These are phyloP conservation scores for Centrocercus urophasianus DNA, from an alignment of 2,113 vertebrate species.

Conservation along the genomic window DNA sequence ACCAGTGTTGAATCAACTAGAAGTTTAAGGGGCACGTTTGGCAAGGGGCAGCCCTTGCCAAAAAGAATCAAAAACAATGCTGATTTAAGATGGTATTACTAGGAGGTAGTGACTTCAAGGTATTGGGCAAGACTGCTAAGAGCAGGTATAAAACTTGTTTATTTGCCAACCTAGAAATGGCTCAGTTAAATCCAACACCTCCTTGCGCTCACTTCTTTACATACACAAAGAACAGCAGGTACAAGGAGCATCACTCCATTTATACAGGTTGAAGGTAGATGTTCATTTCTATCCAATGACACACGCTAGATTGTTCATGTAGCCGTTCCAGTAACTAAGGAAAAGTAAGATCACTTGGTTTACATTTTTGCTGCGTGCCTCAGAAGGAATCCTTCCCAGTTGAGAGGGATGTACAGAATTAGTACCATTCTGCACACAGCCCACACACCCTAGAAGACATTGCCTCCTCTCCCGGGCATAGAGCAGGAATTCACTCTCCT, in stretches of 20 bases:
- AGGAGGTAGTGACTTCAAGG: background rate
- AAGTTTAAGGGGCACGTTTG: background rate
- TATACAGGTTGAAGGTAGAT: background rate
- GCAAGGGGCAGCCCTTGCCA: background rate
- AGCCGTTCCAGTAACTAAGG: background rate
- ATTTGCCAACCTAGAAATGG: conserved; percentile 32
- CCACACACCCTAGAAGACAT: rapidly evolving
- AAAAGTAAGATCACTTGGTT: background rate
- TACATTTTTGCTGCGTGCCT: rapidly evolving
- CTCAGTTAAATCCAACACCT: background rate
- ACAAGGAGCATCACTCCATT: background rate
- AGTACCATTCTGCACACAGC: rapidly evolving
- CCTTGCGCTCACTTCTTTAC: background rate
- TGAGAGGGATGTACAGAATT: rapidly evolving
- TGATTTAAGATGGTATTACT: background rate
- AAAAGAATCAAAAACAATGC: background rate
- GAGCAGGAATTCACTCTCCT: background rate
- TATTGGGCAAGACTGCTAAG: conserved; percentile 1
- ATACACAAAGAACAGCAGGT: background rate
- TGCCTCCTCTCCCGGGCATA: background rate
- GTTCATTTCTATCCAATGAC: background rate
- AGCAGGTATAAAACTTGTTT: conserved; percentile 9
- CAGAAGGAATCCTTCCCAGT: background rate
- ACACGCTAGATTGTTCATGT: background rate
- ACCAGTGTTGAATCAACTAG: rapidly evolving